Conservation (phyloP, 2,797 vertebrate species). For the Eurystomus glaucurus region DNA sequence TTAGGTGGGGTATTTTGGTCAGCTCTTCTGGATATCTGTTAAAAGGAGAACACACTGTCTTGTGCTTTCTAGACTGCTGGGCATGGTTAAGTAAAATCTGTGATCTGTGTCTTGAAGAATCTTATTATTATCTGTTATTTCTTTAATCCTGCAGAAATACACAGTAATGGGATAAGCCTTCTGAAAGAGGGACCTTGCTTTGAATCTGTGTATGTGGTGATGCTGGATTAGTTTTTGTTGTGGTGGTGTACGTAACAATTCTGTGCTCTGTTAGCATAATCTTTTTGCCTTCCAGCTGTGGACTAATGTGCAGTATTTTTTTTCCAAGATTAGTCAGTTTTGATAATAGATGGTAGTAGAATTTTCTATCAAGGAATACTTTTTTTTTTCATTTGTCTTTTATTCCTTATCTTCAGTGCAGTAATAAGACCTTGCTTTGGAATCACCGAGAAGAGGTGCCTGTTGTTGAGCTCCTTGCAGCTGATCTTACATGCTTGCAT, state of each 20-base stretch:
- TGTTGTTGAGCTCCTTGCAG: not conserved
- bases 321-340: not conserved
- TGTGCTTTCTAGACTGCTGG: not conserved
- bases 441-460: not conserved
- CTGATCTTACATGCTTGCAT: fast-evolving
- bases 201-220: not conserved
- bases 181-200: not conserved
- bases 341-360: not conserved
- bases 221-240: not conserved
- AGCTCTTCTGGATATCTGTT: fast-evolving
- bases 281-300: not conserved
- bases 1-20: not conserved
- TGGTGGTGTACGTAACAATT: not conserved
- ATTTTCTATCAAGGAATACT: not conserved
- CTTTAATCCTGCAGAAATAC: fast-evolving
- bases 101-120: not conserved
- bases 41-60: not conserved
- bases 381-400: fast-evolving
- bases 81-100: not conserved
- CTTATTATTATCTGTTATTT: not conserved
- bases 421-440: not conserved
- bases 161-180: not conserved
- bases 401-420: not conserved
- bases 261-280: not conserved
- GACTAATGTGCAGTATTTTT: not conserved